Evolutionary conservation across 2,888 invertebrate species (phyloP).

Genomic region (Clostera curtula): DNA sequence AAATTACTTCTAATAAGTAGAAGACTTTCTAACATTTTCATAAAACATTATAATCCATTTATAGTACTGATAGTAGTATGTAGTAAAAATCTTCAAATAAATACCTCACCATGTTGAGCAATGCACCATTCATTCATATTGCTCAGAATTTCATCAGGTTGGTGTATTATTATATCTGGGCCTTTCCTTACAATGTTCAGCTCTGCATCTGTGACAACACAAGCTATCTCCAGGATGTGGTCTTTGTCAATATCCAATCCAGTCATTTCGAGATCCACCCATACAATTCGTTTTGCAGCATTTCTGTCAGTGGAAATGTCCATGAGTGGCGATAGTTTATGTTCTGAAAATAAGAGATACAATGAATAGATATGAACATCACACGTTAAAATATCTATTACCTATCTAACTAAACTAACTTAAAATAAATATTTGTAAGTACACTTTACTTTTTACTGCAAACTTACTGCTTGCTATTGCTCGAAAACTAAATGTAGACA

Average conservation of each 20-base stretch:
- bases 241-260: constrained; percentile 86
- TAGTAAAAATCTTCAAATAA: constrained; percentile 6
- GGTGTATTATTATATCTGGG: constrained; percentile 85
- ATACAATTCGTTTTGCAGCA: constrained; percentile 73
- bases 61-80: constrained; percentile 1
- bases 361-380: too few species aligned
- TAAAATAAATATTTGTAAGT: too few species aligned
- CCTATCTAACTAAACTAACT: too few species aligned
- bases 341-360: constrained; percentile 9
- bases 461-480: too few species aligned
- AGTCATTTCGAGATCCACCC: constrained; percentile 93
- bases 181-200: constrained; percentile 84
- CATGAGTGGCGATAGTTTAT: constrained; percentile 9
- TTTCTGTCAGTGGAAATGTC: constrained; percentile 17
- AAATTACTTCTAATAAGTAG: too few species aligned
- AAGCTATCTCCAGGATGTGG: constrained; percentile 91
- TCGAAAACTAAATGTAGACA: too few species aligned
- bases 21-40: too few species aligned
- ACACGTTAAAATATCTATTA: too few species aligned
- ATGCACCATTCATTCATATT: constrained; percentile 91
- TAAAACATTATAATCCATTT: constrained; percentile 4
- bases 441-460: too few species aligned
- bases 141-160: constrained; percentile 80
- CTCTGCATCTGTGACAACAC: constrained; percentile 88
- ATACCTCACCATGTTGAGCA: constrained; percentile 85